Evolutionary conservation across 2,113 vertebrate species (phyloP).

Genomic region (Hydropotes inermis): DNA sequence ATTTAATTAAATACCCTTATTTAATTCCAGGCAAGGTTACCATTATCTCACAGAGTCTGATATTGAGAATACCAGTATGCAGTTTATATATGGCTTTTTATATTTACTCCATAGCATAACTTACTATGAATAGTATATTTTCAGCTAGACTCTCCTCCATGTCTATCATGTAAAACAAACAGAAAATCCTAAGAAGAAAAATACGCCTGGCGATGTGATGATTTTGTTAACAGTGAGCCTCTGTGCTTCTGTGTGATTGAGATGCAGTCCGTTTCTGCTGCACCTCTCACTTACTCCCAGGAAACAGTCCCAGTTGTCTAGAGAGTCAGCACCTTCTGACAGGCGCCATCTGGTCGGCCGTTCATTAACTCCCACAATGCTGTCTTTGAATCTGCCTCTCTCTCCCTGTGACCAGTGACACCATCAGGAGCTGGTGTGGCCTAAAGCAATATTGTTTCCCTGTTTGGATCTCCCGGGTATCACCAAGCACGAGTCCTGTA

Average conservation of each 20-base stretch:
- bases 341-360: slow-evolving; percentile 78
- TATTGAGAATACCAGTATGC: not conserved
- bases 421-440: not conserved
- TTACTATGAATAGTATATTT: not conserved
- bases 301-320: slow-evolving; percentile 77
- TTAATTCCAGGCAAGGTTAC: not conserved
- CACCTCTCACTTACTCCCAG: slow-evolving; percentile 74
- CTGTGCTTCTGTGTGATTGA: slow-evolving; percentile 76
- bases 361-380: slow-evolving; percentile 73
- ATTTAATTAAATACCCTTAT: not conserved
- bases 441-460: slow-evolving; percentile 47
- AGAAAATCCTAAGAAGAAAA: not conserved
- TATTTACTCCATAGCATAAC: not conserved
- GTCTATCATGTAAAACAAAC: slow-evolving; percentile 7
- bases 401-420: not conserved
- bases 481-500: not conserved
- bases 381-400: slow-evolving; percentile 21
- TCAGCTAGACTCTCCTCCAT: not conserved
- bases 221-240: slow-evolving; percentile 41
- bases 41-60: not conserved
- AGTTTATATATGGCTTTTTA: not conserved
- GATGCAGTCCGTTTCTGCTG: slow-evolving; percentile 68
- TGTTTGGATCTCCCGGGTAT: not conserved
- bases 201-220: not conserved
- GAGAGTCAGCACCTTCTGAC: slow-evolving; percentile 81